These are phyloP conservation scores for Orchesellides sinensis DNA, from an alignment of 2,888 invertebrate species.

Conservation along the genomic window DNA sequence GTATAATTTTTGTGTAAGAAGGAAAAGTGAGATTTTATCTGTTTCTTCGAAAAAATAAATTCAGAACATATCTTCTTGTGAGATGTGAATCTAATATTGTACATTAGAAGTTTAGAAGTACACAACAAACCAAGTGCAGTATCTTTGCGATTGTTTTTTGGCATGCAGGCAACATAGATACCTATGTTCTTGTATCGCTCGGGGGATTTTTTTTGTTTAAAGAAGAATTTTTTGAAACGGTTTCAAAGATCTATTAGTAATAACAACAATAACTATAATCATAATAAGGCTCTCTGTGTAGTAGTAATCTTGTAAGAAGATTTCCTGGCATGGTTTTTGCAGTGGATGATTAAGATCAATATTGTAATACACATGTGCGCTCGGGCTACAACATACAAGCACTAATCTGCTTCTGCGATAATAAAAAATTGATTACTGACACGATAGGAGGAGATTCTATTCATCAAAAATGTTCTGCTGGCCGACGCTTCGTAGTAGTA, in stretches of 20 bases:
- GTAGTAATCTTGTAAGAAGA: slow-evolving; percentile 30
- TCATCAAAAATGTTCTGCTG: slow-evolving; percentile 70
- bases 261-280: slow-evolving; percentile 17
- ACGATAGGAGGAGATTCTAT: not conserved
- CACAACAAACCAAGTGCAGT: not conserved
- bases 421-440: not conserved
- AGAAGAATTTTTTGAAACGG: slow-evolving; percentile 13
- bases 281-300: slow-evolving; percentile 18
- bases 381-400: not conserved
- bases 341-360: slow-evolving; percentile 20
- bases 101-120: not conserved
- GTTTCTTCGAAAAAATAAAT: not conserved
- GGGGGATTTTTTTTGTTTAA: slow-evolving; percentile 3
- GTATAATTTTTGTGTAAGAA: not conserved
- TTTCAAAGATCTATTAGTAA: not conserved
- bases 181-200: slow-evolving; percentile 9
- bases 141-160: not conserved
- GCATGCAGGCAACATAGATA: slow-evolving; percentile 33
- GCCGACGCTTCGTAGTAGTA: slow-evolving; percentile 67
- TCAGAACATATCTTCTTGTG: not conserved
- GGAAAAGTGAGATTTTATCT: slow-evolving; percentile 32
- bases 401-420: too few species aligned
- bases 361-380: not conserved
- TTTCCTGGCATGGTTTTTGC: slow-evolving; percentile 59
- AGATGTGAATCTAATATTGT: not conserved